Evolutionary conservation across 2,888 invertebrate genomes (phyloP), one percentile per base, ranked within the genome.

Genomic region (Metacarcinus magister): DNA sequence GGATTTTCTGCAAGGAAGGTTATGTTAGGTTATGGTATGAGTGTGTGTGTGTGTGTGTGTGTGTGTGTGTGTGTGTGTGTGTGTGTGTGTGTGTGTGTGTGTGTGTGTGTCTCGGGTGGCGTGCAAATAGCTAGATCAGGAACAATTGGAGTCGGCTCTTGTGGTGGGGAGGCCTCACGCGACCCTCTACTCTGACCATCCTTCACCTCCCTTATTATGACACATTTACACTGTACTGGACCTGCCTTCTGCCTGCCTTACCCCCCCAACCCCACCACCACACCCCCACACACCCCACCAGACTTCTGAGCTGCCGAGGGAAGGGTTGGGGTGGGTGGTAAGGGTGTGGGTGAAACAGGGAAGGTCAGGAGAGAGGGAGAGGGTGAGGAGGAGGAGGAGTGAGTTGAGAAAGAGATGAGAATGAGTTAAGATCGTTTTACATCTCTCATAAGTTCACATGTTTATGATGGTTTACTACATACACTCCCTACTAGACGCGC

Each of bases 101-200:
- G 91, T 39, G 91, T 39, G 43, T 39, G 91, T 44, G 91, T 43
- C 48, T 23, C 92, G 8, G 48, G 75, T 93, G 87, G 92, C 93
- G 89, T 95, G 93, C 92, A 93, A 92, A 95, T 93, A 95, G 93
- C 32, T 28, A 93, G 92, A 95, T 93, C 89, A 95, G 93, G 48
- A 43, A 95, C 93, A 93, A 82, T 93, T 93, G 93, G 54, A 87
- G 92, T 32, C 87, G 82, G 93, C 23, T 67, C 91, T 75, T 43
- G 54, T 28, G 91, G 43, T 44, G 43, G 54, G 8, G 39, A 10
- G 95, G 67, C 90, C 39, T 10, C 91, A 60, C 95, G 91, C 91
- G 28, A 95, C 67, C 39, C 28, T 43, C 60, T 67, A 39, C 95
- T 39, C 95, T 13, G 13, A 19, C 46, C 94, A 82, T 94, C 89